Evolutionary conservation across 92 coral and sea anemone species (phyloP).

Genomic region (Pocillopora meandrina): DNA sequence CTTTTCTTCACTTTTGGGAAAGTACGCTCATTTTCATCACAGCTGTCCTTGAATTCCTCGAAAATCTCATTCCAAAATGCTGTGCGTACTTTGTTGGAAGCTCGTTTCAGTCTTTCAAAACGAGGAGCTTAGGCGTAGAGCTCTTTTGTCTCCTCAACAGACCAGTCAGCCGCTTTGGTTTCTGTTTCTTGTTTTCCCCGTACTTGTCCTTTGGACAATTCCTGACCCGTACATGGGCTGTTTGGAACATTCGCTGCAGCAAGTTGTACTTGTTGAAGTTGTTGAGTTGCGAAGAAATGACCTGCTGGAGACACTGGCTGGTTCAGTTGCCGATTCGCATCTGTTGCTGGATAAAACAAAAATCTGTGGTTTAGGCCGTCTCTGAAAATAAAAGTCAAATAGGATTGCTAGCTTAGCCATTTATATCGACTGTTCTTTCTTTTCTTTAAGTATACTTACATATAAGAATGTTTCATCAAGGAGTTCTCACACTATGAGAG

Average conservation of each 20-base stretch:
- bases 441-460: too few species aligned
- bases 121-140: slow-evolving; percentile 50
- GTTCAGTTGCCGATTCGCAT: neutral
- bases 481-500: too few species aligned
- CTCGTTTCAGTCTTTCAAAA: slow-evolving; percentile 35
- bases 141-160: slow-evolving; percentile 42
- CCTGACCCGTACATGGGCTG: neutral
- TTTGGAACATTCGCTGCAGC: slow-evolving; percentile 12
- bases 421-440: slow-evolving; percentile 10
- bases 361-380: slow-evolving; percentile 8
- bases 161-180: slow-evolving; percentile 45
- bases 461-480: neutral
- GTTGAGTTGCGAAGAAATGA: slow-evolving; percentile 10
- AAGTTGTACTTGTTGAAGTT: slow-evolving; percentile 6
- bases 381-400: neutral
- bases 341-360: neutral
- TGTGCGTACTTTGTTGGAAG: slow-evolving; percentile 51
- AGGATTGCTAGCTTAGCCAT: slow-evolving; percentile 11
- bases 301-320: neutral
- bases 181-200: slow-evolving; percentile 3
- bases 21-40: slow-evolving; percentile 32
- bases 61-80: slow-evolving; percentile 60
- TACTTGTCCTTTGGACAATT: slow-evolving; percentile 17
- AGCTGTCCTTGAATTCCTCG: slow-evolving; percentile 30
- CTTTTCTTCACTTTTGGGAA: slow-evolving; percentile 56